These are phyloP conservation scores for Oryzias woworae DNA, from an alignment of 2,113 vertebrate genomes.

Conservation along the genomic window DNA sequence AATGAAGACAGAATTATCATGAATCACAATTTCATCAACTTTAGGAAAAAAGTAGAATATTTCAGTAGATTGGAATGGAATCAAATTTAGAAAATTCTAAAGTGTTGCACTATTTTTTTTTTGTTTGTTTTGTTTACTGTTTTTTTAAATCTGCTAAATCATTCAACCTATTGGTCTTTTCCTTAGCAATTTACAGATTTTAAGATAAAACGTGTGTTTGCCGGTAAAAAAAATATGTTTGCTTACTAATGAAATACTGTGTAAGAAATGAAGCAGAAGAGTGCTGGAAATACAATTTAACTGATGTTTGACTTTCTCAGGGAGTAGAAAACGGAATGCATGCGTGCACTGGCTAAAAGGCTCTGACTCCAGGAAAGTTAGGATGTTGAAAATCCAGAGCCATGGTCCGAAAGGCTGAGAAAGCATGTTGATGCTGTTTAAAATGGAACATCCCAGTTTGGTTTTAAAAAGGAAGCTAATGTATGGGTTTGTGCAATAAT, in stretches of 20 bases:
- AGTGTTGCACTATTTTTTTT: neutral
- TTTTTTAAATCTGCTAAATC: neutral
- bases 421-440: neutral
- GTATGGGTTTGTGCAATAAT: slow-evolving; percentile 59
- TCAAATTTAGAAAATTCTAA: too few species aligned
- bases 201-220: too few species aligned
- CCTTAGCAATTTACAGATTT: too few species aligned
- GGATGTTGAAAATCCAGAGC: slow-evolving; percentile 5
- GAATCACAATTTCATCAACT: too few species aligned
- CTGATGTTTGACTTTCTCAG: slow-evolving; percentile 60
- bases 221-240: neutral
- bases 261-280: slow-evolving; percentile 22
- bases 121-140: neutral
- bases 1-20: too few species aligned
- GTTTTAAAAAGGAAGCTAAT: slow-evolving; percentile 3
- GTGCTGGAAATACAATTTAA: slow-evolving; percentile 21
- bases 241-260: neutral
- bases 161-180: neutral
- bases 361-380: too few species aligned
- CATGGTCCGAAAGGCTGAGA: neutral
- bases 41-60: too few species aligned
- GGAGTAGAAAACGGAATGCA: slow-evolving; percentile 29
- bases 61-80: too few species aligned
- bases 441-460: slow-evolving; percentile 1
- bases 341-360: too few species aligned